These are phyloP conservation scores for Ictidomys tridecemlineatus DNA, from an alignment of 2,113 vertebrate species.

Conservation along the genomic window DNA sequence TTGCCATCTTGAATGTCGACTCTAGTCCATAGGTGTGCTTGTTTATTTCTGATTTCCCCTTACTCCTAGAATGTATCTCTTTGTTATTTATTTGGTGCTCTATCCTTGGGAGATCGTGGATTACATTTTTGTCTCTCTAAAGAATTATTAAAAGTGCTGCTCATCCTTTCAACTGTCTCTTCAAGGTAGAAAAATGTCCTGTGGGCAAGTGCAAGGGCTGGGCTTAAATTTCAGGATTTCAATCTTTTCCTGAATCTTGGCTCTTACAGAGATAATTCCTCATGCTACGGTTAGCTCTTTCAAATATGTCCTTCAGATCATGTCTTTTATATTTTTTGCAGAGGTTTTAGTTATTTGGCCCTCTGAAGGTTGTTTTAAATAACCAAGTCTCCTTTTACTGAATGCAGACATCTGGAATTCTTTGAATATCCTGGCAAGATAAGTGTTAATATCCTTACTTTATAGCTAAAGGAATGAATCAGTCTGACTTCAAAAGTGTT, in stretches of 20 bases:
- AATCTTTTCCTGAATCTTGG: not conserved
- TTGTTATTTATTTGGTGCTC: not conserved
- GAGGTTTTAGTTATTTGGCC: not conserved
- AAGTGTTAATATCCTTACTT: not conserved
- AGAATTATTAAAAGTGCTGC: not conserved
- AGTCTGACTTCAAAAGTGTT: not conserved
- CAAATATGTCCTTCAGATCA: not conserved
- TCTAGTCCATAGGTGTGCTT: not conserved
- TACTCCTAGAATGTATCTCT: not conserved
- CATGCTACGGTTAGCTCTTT: not conserved
- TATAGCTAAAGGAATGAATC: not conserved
- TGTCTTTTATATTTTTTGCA: not conserved
- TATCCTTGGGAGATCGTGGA: not conserved
- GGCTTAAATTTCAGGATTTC: not conserved
- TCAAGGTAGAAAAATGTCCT: not conserved
- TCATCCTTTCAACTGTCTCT: not conserved
- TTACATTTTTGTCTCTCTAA: not conserved
- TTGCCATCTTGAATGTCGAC: not conserved
- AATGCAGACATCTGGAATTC: not conserved
- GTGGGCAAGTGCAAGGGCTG: not conserved
- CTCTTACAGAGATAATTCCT: not conserved
- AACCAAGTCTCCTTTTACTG: not conserved
- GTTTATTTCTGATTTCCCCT: not conserved
- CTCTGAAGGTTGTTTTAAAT: not conserved
- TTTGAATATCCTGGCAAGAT: not conserved